These are phyloP conservation scores for Ectemnius continuus DNA, from an alignment of 2,888 invertebrate species.

Conservation along the genomic window DNA sequence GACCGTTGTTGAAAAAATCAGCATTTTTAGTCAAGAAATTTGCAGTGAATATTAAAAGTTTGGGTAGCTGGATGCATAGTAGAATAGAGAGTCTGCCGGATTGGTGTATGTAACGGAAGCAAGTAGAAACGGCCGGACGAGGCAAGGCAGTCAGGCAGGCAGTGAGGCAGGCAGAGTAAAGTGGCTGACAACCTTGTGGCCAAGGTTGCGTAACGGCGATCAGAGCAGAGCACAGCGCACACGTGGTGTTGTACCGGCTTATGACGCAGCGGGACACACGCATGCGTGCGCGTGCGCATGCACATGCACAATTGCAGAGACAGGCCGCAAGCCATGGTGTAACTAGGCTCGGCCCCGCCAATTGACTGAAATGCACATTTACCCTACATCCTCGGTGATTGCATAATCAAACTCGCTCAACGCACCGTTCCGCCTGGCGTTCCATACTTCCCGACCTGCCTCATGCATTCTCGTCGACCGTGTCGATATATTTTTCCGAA, in stretches of 20 bases:
- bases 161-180: constrained; percentile 15
- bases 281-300: constrained; percentile 31
- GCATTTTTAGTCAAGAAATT: no score
- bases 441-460: background rate
- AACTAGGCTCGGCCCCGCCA: constrained; percentile 64
- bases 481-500: no score
- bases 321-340: constrained; percentile 22
- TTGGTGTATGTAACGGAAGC: no score
- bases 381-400: constrained; percentile 75
- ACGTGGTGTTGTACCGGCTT: constrained; percentile 54
- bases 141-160: constrained; percentile 33
- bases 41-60: no score
- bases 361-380: constrained; percentile 77
- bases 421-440: background rate
- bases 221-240: constrained; percentile 51
- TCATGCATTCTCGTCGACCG: background rate
- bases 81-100: no score
- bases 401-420: constrained; percentile 67
- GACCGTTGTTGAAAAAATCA: no score
- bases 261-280: constrained; percentile 47
- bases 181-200: constrained; percentile 62
- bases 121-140: constrained; percentile 21
- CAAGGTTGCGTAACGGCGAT: constrained; percentile 66
- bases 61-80: no score
- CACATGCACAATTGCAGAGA: constrained; percentile 32